Percentiles rank a stretch among this genome's conserved stretches.
Conservation (phyloP, 2,113 vertebrate species). For the Strix uralensis region DNA sequence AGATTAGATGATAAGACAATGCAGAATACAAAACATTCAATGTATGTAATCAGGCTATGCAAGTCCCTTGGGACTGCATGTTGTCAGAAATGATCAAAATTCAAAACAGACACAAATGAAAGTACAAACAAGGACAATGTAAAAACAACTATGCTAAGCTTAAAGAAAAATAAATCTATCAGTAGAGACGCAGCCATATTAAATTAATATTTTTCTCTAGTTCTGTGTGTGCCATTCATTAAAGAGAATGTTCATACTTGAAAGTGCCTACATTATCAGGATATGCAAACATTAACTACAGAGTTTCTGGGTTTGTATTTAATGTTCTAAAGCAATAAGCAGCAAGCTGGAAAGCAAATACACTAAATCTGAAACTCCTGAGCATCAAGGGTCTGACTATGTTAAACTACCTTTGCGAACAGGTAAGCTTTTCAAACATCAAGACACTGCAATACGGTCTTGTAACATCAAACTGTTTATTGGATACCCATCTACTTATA, state of each 20-base stretch:
- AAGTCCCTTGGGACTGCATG: not conserved
- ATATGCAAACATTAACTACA: not conserved
- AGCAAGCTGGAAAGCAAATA: not conserved
- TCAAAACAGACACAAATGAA: not conserved
- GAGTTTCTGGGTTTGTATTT: not conserved
- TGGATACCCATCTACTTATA: not conserved
- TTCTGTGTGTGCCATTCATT: not conserved
- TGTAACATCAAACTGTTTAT: not conserved
- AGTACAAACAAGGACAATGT: not conserved
- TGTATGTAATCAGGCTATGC: not conserved
- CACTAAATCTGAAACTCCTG: not conserved
- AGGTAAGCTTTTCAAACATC: not conserved
- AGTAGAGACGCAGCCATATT: not conserved
- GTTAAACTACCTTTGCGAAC: not conserved
- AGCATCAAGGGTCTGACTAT: not conserved
- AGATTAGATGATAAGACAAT: constrained; percentile 3
- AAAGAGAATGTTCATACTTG: not conserved
- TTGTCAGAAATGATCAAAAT: not conserved
- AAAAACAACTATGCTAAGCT: not conserved
- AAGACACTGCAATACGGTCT: not conserved
- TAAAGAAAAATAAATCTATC: not conserved
- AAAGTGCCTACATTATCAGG: not conserved
- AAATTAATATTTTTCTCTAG: not conserved
- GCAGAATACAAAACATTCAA: constrained; percentile 3
- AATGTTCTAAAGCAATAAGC: not conserved